Evolutionary conservation across 2,888 invertebrate genomes (phyloP).

Genomic region (Unio delphinus): DNA sequence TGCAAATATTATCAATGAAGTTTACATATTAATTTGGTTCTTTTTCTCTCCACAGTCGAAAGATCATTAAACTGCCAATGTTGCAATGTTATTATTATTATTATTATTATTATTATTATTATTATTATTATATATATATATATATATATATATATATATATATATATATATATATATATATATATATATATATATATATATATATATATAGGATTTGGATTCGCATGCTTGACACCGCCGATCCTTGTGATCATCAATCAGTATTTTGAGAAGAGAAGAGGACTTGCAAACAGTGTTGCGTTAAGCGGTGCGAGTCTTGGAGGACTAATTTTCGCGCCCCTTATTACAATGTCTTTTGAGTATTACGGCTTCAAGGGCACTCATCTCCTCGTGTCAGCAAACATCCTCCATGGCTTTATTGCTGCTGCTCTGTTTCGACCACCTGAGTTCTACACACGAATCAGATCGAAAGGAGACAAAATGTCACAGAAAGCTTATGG

Average conservation of each 20-base stretch:
- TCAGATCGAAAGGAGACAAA: too few species aligned
- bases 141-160: slow-evolving; percentile 1
- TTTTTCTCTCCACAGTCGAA: too few species aligned
- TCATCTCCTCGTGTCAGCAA: not conserved
- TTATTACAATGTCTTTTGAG: slow-evolving; percentile 7
- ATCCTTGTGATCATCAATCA: not conserved
- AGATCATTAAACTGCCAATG: too few species aligned
- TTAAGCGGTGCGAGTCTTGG: slow-evolving; percentile 6
- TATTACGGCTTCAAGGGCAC: slow-evolving; percentile 7
- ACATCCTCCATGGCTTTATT: slow-evolving; percentile 5
- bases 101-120: too few species aligned
- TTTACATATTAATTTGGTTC: too few species aligned
- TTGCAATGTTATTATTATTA: too few species aligned
- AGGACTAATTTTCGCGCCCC: slow-evolving; percentile 6
- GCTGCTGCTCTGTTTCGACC: slow-evolving; percentile 4
- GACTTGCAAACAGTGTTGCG: slow-evolving; percentile 7
- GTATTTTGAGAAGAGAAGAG: slow-evolving; percentile 7
- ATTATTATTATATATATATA: too few species aligned
- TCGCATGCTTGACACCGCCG: slow-evolving; percentile 5
- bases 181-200: not conserved
- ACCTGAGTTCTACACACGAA: slow-evolving; percentile 1
- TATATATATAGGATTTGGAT: slow-evolving; percentile 3
- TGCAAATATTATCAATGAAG: too few species aligned
- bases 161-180: slow-evolving; percentile 5
- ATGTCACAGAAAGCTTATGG: too few species aligned